Evolutionary conservation across 2,888 invertebrate species (phyloP), one percentile per base, ranked within the genome.

Genomic region (Thereva unica): DNA sequence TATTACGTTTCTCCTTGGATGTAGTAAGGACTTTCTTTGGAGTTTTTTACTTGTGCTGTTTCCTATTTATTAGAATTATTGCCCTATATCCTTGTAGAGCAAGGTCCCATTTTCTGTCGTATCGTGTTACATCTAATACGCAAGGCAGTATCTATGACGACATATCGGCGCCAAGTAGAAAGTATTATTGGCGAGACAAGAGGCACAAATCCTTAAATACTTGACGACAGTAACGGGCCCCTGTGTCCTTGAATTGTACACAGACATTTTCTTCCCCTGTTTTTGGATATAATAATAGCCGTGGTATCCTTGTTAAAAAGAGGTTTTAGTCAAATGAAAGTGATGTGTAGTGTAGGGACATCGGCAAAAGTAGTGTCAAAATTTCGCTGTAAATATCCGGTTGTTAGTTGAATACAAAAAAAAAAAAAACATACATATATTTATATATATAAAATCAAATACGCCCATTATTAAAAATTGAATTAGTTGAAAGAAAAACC

Each of bases 71-170:
- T 23, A 23, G 23, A 23, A 23, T 23, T 23, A 23, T 23, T 23
- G 23, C 23, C 23, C 23, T 23, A 23, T 23, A 23, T 23, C 23
- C 23, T 23, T 23, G 1, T 23, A 23, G 23, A 23, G 23, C 23
- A 23, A 23, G 23, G 23, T 23, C 23, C 23, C 23, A 23, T 23
- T 23, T 23, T 23, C 23, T 23, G 23, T 23, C 23, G 23, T 23
- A 23, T 23, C 23, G 23, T 23, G 2, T 23, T 23, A 23, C 23
- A 23, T 23, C 23, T 23, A 59, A 37, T 47, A 61, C 61, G 61
- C 61, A 61, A n/a, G 61, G n/a, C 61, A 61, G 61, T 61, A 12
- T 49, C 61, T 61, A 61, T 61, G 61, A 50, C 61, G 61, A 61
- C 61, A 61, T 8, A 5, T 45, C 35, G 50, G 34, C 61, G 50